A percentile compares a stretch with the other conserved stretches of the same genome.
Conservation (phyloP, 1,140 invertebrate species). For the Lysiphlebus fabarum region DNA sequence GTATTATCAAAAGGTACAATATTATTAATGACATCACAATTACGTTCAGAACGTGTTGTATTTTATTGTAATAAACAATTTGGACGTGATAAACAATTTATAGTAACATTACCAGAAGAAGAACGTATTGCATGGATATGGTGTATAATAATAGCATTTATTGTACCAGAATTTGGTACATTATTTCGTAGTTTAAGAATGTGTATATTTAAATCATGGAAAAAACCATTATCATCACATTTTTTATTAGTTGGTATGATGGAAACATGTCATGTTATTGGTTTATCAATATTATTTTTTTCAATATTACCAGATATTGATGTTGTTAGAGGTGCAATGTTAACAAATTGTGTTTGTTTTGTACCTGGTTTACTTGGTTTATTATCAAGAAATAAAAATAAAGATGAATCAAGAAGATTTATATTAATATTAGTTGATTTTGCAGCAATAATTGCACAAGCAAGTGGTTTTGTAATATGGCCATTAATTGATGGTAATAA, state of each 20-base stretch:
- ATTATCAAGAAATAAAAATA: slow-evolving; percentile 72
- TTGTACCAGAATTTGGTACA: slow-evolving; percentile 83
- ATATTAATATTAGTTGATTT: slow-evolving; percentile 80
- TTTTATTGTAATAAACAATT: slow-evolving; percentile 79
- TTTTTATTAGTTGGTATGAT: slow-evolving; percentile 73
- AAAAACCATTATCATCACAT: slow-evolving; percentile 61
- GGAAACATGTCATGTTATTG: slow-evolving; percentile 83
- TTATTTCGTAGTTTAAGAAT: slow-evolving; percentile 80
- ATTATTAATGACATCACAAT: slow-evolving; percentile 88
- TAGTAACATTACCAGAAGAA: slow-evolving; percentile 72
- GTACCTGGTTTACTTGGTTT: slow-evolving; percentile 79
- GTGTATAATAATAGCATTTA: slow-evolving; percentile 83
- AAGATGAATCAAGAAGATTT: slow-evolving; percentile 70
- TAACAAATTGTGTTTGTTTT: slow-evolving; percentile 90
- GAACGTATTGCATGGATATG: slow-evolving; percentile 90
- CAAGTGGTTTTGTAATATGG: slow-evolving; percentile 87
- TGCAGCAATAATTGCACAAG: slow-evolving; percentile 77
- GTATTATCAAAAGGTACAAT: slow-evolving; percentile 83
- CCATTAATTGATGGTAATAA: slow-evolving; percentile 70
- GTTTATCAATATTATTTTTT: slow-evolving; percentile 80
- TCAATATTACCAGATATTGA: slow-evolving; percentile 86
- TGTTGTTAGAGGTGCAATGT: slow-evolving; percentile 87
- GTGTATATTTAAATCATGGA: slow-evolving; percentile 86
- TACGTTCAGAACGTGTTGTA: slow-evolving; percentile 70
- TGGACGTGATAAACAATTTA: slow-evolving; percentile 78